These are phyloP conservation scores for Acropternis orthonyx DNA, from an alignment of 2,797 vertebrate genomes.

Conservation along the genomic window DNA sequence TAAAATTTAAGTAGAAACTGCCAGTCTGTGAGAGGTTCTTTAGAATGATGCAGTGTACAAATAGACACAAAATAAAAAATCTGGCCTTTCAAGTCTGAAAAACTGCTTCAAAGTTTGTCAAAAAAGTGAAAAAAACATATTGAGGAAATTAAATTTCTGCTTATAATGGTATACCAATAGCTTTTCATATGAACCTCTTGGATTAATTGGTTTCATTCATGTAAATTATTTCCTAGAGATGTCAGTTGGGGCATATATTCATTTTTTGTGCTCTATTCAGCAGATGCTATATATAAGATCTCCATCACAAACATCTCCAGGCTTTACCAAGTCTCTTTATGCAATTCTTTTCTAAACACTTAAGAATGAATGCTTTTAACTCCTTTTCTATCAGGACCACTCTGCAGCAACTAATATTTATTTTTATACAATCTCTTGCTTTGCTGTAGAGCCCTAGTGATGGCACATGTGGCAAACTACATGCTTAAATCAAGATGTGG, in stretches of 20 bases:
- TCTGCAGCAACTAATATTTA: neutral
- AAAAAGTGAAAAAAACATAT: neutral
- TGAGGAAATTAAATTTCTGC: neutral
- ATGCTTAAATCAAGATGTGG: neutral
- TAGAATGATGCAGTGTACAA: neutral
- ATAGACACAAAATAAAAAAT: neutral
- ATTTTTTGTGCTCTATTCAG: neutral
- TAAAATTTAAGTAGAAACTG: neutral
- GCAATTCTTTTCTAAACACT: neutral
- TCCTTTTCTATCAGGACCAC: neutral
- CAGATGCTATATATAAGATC: neutral
- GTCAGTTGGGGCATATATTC: neutral
- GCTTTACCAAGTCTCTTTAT: neutral
- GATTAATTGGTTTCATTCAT: neutral
- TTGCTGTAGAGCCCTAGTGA: neutral
- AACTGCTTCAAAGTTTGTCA: neutral
- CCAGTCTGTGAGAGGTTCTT: neutral
- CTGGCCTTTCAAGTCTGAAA: neutral
- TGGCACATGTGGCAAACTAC: neutral
- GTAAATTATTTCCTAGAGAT: neutral
- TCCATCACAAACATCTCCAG: neutral
- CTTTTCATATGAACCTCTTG: neutral
- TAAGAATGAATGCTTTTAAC: neutral
- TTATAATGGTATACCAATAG: neutral
- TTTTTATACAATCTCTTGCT: neutral